Percentiles rank a stretch among this genome's conserved stretches.
phyloP scores from a whole-genome alignment of 2,113 vertebrate genomes.

The Apteryx owenii region DNA sequence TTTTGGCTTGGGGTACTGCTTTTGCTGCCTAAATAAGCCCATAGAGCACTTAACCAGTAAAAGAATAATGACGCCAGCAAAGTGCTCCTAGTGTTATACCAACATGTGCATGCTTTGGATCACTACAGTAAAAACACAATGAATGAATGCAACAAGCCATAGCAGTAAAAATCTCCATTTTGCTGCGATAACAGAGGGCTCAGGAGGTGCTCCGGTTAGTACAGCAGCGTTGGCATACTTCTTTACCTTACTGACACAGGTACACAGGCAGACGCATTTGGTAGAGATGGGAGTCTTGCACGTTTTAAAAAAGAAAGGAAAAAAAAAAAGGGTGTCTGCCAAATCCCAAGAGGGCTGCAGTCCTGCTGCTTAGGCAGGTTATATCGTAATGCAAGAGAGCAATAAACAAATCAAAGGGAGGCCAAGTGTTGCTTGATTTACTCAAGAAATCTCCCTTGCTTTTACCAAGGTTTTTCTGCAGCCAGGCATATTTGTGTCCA shows the following conservation, averaged over 20 bases:
- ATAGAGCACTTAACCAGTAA: not conserved
- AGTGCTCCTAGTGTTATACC: not conserved
- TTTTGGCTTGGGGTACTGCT: constrained; percentile 42
- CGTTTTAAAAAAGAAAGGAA: not conserved
- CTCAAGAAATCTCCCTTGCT: accelerated
- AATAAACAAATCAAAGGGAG: not conserved
- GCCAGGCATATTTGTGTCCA: not conserved
- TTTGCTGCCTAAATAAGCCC: constrained; percentile 50
- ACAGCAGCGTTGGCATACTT: not conserved
- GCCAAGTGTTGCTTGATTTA: not conserved
- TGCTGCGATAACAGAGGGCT: not conserved
- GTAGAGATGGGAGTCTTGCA: not conserved
- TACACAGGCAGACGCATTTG: not conserved
- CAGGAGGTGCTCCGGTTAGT: not conserved
- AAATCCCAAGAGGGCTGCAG: not conserved
- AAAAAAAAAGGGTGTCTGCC: not conserved
- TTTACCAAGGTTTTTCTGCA: not conserved
- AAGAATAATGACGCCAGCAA: not conserved
- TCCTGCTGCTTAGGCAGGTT: not conserved
- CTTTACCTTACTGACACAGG: not conserved
- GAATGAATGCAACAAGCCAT: not conserved
- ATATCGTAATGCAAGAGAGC: not conserved
- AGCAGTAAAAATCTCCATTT: not conserved
- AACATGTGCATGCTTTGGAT: not conserved
- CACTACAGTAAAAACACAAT: accelerated